Percentiles rank a stretch among this genome's conserved stretches.
phyloP scores from a whole-genome alignment of 1,140 invertebrate genomes.

The Piezodorus guildinii region DNA sequence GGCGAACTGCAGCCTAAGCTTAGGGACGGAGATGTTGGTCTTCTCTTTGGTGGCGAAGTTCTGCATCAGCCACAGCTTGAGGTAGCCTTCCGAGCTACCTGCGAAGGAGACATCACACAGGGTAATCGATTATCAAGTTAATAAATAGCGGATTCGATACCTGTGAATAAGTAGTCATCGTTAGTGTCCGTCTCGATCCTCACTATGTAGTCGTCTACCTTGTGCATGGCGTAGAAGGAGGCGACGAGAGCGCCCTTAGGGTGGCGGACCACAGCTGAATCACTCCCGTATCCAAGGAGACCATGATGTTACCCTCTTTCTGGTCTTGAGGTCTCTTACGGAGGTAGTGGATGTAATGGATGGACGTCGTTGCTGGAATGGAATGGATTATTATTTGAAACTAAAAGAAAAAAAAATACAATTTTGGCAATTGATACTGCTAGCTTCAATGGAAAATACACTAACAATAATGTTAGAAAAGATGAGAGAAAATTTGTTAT shows the following conservation, averaged over 20 bases:
- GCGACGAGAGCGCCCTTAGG: constrained; percentile 48
- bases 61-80: constrained; percentile 57
- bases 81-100: constrained; percentile 51
- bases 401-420: constrained; percentile 35
- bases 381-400: constrained; percentile 32
- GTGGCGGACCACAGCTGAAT: constrained; percentile 63
- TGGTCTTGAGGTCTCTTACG: too few relatives aligned
- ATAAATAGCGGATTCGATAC: constrained; percentile 29
- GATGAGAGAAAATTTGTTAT: too few relatives aligned
- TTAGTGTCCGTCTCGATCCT: constrained; percentile 47
- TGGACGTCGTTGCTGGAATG: constrained; percentile 32
- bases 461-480: too few relatives aligned
- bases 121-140: too few relatives aligned
- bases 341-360: too few relatives aligned
- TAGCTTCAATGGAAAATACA: too few relatives aligned
- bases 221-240: constrained; percentile 50
- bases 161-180: constrained; percentile 54
- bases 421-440: too few relatives aligned
- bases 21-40: constrained; percentile 37
- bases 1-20: constrained; percentile 50
- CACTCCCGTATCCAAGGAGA: constrained; percentile 51
- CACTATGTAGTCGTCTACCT: constrained; percentile 49
- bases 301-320: constrained; percentile 45
- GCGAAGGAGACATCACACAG: constrained; percentile 7
- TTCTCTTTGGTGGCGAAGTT: constrained; percentile 39